Evolutionary conservation across 2,113 vertebrate genomes (phyloP).

Genomic region (Nyctibius bracteatus): DNA sequence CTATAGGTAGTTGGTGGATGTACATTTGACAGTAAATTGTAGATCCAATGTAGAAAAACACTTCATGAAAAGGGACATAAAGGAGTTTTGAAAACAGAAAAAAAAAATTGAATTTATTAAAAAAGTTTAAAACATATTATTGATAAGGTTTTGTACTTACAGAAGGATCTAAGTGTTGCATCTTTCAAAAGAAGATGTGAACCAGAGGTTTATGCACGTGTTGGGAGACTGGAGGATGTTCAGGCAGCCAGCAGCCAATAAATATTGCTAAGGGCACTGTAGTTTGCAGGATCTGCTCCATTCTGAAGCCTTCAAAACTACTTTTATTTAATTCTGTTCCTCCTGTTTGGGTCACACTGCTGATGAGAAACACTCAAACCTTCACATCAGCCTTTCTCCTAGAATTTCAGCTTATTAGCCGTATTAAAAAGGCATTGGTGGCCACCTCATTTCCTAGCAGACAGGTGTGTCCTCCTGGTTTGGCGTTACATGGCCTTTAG

Average conservation of each 20-base stretch:
- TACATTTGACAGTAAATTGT: not conserved
- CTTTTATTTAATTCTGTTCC: not conserved
- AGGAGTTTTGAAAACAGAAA: not conserved
- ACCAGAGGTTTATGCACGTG: not conserved
- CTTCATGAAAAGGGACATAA: not conserved
- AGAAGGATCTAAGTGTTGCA: not conserved
- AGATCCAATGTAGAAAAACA: not conserved
- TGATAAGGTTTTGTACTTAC: not conserved
- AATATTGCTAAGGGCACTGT: not conserved
- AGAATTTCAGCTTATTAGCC: not conserved
- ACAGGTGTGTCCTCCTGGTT: not conserved
- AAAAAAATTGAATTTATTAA: not conserved
- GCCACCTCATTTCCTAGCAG: not conserved
- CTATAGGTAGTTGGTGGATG: not conserved
- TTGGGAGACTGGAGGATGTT: not conserved
- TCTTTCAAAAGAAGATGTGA: not conserved
- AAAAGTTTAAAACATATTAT: not conserved
- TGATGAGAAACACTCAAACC: not conserved
- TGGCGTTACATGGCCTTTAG: accelerated
- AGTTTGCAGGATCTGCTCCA: not conserved
- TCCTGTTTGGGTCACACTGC: not conserved
- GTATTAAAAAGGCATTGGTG: not conserved
- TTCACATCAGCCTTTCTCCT: not conserved
- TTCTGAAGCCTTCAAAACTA: not conserved
- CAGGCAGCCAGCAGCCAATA: not conserved